Evolutionary conservation across 2,888 invertebrate species (phyloP).

Genomic region (Gasteruption jaculator): DNA sequence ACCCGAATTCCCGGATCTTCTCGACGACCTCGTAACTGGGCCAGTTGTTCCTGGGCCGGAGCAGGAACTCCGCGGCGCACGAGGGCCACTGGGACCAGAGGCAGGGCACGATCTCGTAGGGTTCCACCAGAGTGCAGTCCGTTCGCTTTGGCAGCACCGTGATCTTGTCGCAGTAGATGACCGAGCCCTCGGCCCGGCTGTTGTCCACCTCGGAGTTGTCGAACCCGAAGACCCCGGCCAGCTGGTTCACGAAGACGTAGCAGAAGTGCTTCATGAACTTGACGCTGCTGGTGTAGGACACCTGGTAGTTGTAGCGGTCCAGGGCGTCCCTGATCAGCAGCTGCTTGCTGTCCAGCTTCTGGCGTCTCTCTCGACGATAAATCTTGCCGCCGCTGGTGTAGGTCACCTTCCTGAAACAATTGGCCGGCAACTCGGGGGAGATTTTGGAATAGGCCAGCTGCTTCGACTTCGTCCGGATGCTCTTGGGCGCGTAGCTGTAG

Average conservation of each 20-base stretch:
- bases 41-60: conserved; percentile 63
- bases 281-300: conserved; percentile 57
- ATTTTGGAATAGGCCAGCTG: neutral
- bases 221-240: conserved; percentile 61
- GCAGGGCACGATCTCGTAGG: conserved; percentile 69
- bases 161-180: conserved; percentile 60
- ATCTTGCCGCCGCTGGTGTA: conserved; percentile 34
- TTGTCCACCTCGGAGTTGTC: conserved; percentile 54
- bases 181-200: conserved; percentile 58
- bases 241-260: conserved; percentile 59
- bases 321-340: conserved; percentile 32
- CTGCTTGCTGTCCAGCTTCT: conserved; percentile 33
- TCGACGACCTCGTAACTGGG: conserved; percentile 65
- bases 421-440: conserved; percentile 27
- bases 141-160: conserved; percentile 47
- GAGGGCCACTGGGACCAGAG: conserved; percentile 69
- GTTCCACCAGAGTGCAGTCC: conserved; percentile 37
- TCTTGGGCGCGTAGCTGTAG: conserved; percentile 53
- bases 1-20: conserved; percentile 64
- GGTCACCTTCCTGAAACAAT: conserved; percentile 40
- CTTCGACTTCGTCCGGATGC: conserved; percentile 49
- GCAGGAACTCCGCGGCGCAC: conserved; percentile 65
- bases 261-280: conserved; percentile 69
- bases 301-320: conserved; percentile 34
- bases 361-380: conserved; percentile 32